A percentile compares a stretch with the other conserved stretches of the same genome.
These are phyloP conservation scores for Arctopsyche grandis DNA, from an alignment of 1,140 invertebrate species.

Conservation along the genomic window DNA sequence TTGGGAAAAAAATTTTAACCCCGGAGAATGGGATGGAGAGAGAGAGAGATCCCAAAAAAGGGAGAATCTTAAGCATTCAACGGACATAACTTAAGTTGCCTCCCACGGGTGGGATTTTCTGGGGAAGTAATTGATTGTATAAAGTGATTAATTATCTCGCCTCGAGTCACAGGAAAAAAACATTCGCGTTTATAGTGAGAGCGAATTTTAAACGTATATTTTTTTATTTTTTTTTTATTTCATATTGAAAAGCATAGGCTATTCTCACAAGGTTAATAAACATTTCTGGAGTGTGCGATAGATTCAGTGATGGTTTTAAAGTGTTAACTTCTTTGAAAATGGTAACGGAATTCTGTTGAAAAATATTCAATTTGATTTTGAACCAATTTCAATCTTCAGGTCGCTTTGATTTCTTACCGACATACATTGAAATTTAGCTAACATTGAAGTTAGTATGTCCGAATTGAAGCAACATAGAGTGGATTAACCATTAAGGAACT, in stretches of 20 bases:
- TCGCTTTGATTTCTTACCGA: no score
- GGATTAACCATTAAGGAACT: no score
- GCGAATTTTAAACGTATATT: background rate
- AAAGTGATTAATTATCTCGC: conserved; percentile 31
- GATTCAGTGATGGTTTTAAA: no score
- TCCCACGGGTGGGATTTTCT: conserved; percentile 2
- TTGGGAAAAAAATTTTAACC: background rate
- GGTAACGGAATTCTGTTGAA: no score
- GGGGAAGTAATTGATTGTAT: conserved; percentile 24
- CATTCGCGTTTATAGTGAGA: background rate
- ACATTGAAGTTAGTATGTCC: no score
- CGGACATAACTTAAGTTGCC: conserved; percentile 26
- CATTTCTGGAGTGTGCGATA: background rate
- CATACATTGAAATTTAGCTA: no score
- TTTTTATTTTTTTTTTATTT: no score
- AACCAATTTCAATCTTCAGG: no score
- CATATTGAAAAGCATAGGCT: no score
- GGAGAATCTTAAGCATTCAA: conserved; percentile 24
- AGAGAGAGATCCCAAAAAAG: background rate
- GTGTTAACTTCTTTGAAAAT: no score
- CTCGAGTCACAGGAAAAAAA: background rate
- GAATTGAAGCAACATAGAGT: no score
- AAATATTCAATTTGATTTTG: no score
- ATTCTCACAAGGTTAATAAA: background rate
- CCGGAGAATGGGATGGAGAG: background rate